Conservation (phyloP, 2,113 vertebrate species). For the Lepus timidus region DNA sequence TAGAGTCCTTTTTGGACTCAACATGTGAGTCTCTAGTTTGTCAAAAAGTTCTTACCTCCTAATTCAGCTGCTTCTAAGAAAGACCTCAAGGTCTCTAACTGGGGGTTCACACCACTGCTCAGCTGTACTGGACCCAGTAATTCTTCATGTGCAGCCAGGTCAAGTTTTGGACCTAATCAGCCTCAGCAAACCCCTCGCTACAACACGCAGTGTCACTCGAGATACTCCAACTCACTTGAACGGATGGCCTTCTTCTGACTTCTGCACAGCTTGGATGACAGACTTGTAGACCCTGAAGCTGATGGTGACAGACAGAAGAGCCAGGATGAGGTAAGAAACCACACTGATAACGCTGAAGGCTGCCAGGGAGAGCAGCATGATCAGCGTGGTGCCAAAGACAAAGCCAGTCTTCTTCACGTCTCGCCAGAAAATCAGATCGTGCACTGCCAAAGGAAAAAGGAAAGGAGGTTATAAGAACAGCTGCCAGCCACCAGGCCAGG, state of each 20-base stretch:
- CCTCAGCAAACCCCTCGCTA: background rate
- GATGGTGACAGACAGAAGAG: constrained; percentile 96
- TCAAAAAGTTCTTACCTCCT: background rate
- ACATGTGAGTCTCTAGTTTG: background rate
- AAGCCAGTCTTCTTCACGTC: constrained; percentile 94
- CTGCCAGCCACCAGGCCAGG: background rate
- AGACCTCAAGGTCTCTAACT: background rate
- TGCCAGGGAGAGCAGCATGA: constrained; percentile 95
- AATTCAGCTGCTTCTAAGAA: background rate
- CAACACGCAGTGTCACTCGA: background rate
- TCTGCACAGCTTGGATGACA: constrained; percentile 95
- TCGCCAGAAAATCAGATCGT: constrained; percentile 94
- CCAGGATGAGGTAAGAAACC: constrained; percentile 94
- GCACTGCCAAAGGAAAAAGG: constrained; percentile 85
- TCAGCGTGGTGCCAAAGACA: constrained; percentile 92
- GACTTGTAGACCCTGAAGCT: constrained; percentile 95
- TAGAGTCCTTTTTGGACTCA: background rate
- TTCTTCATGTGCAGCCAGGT: background rate
- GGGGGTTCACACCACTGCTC: background rate
- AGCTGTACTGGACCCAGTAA: background rate
- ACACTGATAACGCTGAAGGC: constrained; percentile 97
- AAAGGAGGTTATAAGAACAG: background rate
- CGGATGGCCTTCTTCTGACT: constrained; percentile 94
- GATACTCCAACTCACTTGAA: constrained; percentile 91
- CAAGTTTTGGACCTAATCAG: background rate